Evolutionary conservation across 1,140 invertebrate species (phyloP).

Genomic region (Streblospio benedicti): DNA sequence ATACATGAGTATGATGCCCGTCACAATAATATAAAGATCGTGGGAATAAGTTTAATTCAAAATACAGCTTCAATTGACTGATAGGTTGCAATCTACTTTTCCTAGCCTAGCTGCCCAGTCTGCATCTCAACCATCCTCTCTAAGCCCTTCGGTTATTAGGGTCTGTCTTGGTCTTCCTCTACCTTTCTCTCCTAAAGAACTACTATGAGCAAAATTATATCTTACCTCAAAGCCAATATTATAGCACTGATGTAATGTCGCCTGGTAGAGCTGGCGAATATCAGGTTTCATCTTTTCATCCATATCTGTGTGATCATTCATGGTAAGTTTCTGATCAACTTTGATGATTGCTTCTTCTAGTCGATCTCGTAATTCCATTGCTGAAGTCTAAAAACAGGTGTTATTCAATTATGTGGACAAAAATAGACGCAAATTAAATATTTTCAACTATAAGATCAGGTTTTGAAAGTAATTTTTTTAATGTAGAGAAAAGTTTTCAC

Average conservation of each 20-base stretch:
- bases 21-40: too few relatives aligned
- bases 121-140: too few relatives aligned
- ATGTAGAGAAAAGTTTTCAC: background rate
- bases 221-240: conserved; percentile 76
- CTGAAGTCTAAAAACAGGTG: conserved; percentile 50
- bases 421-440: conserved; percentile 19
- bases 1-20: too few relatives aligned
- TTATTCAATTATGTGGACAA: background rate
- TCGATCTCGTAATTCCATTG: conserved; percentile 55
- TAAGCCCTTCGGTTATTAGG: too few relatives aligned
- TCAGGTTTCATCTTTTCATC: conserved; percentile 53
- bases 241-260: conserved; percentile 76
- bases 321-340: conserved; percentile 56
- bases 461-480: background rate
- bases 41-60: too few relatives aligned
- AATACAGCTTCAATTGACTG: background rate
- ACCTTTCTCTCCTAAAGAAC: too few relatives aligned
- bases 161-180: too few relatives aligned
- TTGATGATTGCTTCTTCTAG: conserved; percentile 56
- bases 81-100: background rate
- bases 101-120: background rate
- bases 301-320: conserved; percentile 42
- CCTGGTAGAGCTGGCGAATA: conserved; percentile 58
- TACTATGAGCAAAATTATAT: too few relatives aligned
- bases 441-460: background rate